Evolutionary conservation across 1,140 invertebrate genomes (phyloP).

Genomic region (Campoletis sonorensis): DNA sequence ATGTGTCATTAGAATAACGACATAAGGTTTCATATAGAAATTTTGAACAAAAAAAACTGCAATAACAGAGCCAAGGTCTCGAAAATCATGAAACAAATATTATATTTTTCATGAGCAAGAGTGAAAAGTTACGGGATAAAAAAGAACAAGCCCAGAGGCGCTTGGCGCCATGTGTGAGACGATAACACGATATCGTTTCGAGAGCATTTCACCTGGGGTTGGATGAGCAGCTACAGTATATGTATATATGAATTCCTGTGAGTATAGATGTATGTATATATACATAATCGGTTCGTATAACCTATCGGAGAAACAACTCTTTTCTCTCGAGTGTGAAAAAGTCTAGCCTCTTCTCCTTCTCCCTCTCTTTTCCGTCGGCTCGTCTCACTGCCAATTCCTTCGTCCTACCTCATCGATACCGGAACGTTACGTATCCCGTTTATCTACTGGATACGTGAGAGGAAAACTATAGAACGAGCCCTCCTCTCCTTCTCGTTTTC

Average conservation of each 20-base stretch:
- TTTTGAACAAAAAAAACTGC: neutral
- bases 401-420: slow-evolving; percentile 27
- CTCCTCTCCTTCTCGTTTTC: no score
- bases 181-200: slow-evolving; percentile 41
- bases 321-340: slow-evolving; percentile 35
- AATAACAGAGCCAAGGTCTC: neutral
- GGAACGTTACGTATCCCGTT: slow-evolving; percentile 40
- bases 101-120: neutral
- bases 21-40: neutral
- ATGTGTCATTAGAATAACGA: no score
- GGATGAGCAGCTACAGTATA: neutral
- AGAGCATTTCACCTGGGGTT: slow-evolving; percentile 10
- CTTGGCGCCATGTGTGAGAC: neutral
- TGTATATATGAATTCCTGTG: neutral
- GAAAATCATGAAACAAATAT: neutral
- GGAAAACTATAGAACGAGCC: slow-evolving; percentile 34
- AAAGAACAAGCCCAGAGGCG: neutral
- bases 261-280: neutral
- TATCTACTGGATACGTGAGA: slow-evolving; percentile 46
- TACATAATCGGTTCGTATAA: slow-evolving; percentile 9
- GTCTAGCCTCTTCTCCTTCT: slow-evolving; percentile 9
- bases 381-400: slow-evolving; percentile 47
- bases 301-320: slow-evolving; percentile 42
- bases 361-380: slow-evolving; percentile 24
- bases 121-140: slow-evolving; percentile 4